Percentiles rank a stretch among this genome's conserved stretches.
phyloP scores from a whole-genome alignment of 1,140 invertebrate genomes.

The Drosophila serrata region DNA sequence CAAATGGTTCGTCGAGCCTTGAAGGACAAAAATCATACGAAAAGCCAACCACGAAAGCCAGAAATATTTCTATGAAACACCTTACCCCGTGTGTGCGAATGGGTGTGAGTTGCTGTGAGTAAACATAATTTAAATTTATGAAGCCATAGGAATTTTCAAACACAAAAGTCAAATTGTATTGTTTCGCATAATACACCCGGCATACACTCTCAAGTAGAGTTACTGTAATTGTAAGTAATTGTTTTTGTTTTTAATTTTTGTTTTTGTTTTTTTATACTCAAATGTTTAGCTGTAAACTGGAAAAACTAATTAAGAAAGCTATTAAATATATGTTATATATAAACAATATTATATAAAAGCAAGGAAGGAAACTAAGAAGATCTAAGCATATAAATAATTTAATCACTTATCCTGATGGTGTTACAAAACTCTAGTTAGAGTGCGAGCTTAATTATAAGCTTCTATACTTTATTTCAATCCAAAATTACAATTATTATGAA shows the following conservation, averaged over 20 bases:
- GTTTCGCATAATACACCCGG: not conserved
- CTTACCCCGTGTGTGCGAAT: constrained; percentile 17
- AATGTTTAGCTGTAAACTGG: too few species aligned
- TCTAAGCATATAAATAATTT: not conserved
- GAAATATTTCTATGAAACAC: constrained; percentile 55
- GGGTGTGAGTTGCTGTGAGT: constrained; percentile 21
- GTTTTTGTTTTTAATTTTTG: too few species aligned
- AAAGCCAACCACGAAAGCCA: constrained; percentile 28
- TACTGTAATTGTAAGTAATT: too few species aligned
- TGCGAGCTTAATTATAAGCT: not conserved
- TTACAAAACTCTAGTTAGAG: too few species aligned
- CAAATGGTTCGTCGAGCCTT: constrained; percentile 32
- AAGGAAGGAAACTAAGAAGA: not conserved
- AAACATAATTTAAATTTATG: constrained; percentile 73
- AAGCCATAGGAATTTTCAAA: constrained; percentile 49
- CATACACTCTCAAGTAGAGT: constrained; percentile 1
- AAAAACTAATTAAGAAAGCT: too few species aligned
- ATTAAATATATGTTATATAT: too few species aligned
- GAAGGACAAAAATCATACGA: constrained; percentile 60
- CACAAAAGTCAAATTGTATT: constrained; percentile 20
- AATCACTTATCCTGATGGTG: not conserved
- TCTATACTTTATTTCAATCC: not conserved
- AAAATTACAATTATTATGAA: not conserved
- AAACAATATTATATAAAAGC: not conserved
- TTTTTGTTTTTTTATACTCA: too few species aligned